Base-by-base conservation (phyloP, 1,140 invertebrate genomes). In the Hyles euphorbiae region DNA sequence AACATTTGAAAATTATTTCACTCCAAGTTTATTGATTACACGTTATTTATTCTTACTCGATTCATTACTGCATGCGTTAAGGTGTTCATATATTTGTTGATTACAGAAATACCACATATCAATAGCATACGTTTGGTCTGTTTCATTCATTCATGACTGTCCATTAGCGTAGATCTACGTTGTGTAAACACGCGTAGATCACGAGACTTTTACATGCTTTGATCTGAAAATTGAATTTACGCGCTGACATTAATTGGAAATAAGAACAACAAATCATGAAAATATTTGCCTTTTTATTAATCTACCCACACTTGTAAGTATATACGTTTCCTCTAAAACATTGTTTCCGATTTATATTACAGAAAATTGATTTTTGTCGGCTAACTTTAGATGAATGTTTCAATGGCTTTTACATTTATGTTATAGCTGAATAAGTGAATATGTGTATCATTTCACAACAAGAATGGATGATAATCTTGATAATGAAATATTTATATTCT, bases 121-220 rank as follows among this genome's bases (percentile, higher is more conserved):
- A 34, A 48, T 47, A 2, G 33, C 54, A 56, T 45, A 52, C 53
- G 43, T 43, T 57, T 53, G 55, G 44, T 53, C 43, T 44, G 40
- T 62, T 62, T 62, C 51, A 58, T 58, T 58, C 51, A 58, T 62
- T 56, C 56, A 56, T 51, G 53, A 63, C 53, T 53, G 47, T 58
- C 48, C 56, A 63, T 63, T 58, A 58, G 46, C 46, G 52, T 51
- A 47, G 45, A 63, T 58, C 34, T n/a, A n/a, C 12, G 3, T 40
- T 63, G 40, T 58, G 56, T 63, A 63, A 63, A 63, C 51, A 63
- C 53, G 34, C 58, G 50, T 58, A 53, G 44, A 51, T 56, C 56
- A 59, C 52, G 48, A 59, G 61, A 63, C 61, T 56, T 53, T 62
- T 47, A 55, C 53, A 55, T 56, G 43, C 56, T 63, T 63, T 63